Percentiles rank a stretch among this genome's conserved stretches.
These are phyloP conservation scores for Coenonympha glycerion DNA, from an alignment of 2,888 invertebrate genomes.

Conservation along the genomic window DNA sequence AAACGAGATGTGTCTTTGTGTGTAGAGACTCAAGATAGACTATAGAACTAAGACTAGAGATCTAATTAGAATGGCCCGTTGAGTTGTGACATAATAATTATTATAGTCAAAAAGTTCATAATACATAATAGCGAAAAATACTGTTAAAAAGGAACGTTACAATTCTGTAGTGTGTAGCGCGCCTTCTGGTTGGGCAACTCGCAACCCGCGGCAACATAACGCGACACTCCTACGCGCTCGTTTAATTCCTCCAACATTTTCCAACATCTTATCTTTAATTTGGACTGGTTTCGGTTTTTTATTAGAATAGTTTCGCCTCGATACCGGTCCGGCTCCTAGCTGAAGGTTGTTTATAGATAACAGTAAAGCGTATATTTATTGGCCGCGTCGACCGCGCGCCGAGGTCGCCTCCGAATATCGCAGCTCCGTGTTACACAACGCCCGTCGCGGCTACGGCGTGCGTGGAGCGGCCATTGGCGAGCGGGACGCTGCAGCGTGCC, in stretches of 20 bases:
- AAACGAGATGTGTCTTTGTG: too few species aligned
- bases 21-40: too few species aligned
- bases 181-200: constrained; percentile 6
- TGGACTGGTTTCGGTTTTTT: constrained; percentile 70
- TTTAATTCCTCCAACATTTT: constrained; percentile 46
- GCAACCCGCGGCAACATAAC: constrained; percentile 8
- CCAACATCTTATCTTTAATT: constrained; percentile 54
- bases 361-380: constrained; percentile 71
- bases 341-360: constrained; percentile 68
- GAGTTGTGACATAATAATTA: background rate
- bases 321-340: constrained; percentile 62
- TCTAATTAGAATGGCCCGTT: too few species aligned
- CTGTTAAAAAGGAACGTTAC: too few species aligned
- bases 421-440: constrained; percentile 73
- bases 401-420: constrained; percentile 60
- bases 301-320: constrained; percentile 72
- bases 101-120: background rate
- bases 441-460: constrained; percentile 53
- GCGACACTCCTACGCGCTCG: constrained; percentile 34
- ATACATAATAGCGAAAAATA: too few species aligned
- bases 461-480: constrained; percentile 46
- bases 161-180: too few species aligned
- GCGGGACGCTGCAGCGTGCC: too few species aligned
- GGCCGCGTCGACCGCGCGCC: constrained; percentile 52
- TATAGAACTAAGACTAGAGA: too few species aligned